Conservation (phyloP, 2,888 invertebrate species). For the Sphaerophoria rueppellii region DNA sequence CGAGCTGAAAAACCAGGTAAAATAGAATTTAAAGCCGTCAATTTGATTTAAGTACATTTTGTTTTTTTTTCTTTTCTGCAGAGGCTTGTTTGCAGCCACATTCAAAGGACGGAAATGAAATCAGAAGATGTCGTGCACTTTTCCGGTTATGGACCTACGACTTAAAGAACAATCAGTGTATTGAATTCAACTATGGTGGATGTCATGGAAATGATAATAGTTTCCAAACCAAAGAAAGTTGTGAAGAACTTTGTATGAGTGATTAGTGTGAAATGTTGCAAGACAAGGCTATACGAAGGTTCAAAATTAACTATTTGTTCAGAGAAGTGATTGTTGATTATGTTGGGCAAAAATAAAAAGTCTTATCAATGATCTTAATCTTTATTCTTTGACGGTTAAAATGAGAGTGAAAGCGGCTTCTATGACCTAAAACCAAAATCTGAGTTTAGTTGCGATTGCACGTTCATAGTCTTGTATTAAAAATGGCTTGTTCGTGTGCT, state of each 20-base stretch:
- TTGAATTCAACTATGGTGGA: constrained; percentile 19
- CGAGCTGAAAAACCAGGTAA: neutral
- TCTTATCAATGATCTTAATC: too few relatives aligned
- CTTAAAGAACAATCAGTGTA: neutral
- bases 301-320: too few relatives aligned
- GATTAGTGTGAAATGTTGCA: neutral
- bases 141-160: constrained; percentile 4
- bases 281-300: neutral
- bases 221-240: neutral
- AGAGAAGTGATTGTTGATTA: too few relatives aligned
- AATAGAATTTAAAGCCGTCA: neutral
- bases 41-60: neutral
- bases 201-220: constrained; percentile 18
- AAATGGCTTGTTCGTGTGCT: too few relatives aligned
- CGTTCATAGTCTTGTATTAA: too few relatives aligned
- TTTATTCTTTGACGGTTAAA: too few relatives aligned
- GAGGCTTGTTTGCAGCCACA: constrained; percentile 23
- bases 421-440: too few relatives aligned
- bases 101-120: neutral
- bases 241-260: constrained; percentile 7
- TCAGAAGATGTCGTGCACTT: neutral
- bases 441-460: too few relatives aligned
- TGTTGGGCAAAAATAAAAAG: too few relatives aligned
- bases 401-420: too few relatives aligned
- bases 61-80: neutral